phyloP scores from a whole-genome alignment of 2,113 vertebrate species.

The Bambusicola thoracicus region DNA sequence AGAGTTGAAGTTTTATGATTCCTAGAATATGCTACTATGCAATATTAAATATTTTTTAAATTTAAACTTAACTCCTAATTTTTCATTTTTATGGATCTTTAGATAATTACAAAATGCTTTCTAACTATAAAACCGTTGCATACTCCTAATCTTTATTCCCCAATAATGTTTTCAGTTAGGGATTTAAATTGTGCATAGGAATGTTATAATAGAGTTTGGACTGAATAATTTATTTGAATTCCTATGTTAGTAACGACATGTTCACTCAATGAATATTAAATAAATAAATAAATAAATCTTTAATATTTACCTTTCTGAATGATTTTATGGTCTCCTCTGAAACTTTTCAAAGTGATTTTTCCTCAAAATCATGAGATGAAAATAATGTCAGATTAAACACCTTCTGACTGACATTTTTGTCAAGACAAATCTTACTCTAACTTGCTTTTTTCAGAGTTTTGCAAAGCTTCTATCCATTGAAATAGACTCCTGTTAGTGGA shows the following conservation, averaged over 20 bases:
- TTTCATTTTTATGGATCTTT: neutral
- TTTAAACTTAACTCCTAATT: neutral
- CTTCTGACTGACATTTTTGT: constrained; percentile 6
- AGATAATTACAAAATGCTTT: neutral
- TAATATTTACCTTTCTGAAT: constrained; percentile 1
- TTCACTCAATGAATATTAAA: neutral
- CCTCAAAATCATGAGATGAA: neutral
- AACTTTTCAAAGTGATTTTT: neutral
- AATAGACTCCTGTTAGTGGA: neutral
- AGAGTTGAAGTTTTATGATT: neutral
- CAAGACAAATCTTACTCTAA: neutral
- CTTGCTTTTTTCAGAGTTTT: neutral
- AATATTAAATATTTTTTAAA: neutral
- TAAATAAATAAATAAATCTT: neutral
- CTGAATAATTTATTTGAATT: neutral
- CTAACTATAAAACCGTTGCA: neutral
- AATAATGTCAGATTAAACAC: neutral
- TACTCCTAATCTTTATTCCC: neutral
- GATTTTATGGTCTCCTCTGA: neutral
- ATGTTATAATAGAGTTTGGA: neutral
- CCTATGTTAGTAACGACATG: neutral
- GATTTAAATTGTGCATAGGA: neutral
- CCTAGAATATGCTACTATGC: neutral
- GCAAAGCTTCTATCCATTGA: neutral
- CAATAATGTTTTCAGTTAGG: neutral